phyloP scores from a whole-genome alignment of 2,888 invertebrate species.

The Opisthograptis luteolata region DNA sequence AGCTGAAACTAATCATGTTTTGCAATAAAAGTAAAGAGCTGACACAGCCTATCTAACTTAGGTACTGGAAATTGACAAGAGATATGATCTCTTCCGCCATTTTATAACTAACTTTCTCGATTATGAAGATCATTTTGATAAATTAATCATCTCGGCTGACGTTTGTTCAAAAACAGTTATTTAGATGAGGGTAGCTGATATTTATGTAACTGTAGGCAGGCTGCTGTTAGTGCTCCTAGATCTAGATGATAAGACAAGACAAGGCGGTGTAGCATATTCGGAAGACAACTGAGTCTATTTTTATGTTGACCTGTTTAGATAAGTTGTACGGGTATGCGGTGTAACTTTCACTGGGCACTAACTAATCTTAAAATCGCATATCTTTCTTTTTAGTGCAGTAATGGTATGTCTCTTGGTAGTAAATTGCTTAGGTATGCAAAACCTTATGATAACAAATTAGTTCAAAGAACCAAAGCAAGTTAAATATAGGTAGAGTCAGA shows the following conservation, averaged over 20 bases:
- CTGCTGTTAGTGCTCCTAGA: constrained; percentile 22
- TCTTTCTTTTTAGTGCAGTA: background rate
- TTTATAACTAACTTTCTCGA: constrained; percentile 25
- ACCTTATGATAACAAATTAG: too few relatives aligned
- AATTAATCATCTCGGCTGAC: constrained; percentile 34
- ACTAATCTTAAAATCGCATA: background rate
- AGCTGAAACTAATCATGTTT: too few relatives aligned
- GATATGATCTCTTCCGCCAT: constrained; percentile 3
- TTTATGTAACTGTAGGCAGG: constrained; percentile 14
- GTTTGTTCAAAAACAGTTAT: constrained; percentile 24
- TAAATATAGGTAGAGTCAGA: too few relatives aligned
- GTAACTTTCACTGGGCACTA: constrained; percentile 6
- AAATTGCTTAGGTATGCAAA: too few relatives aligned
- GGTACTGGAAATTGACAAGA: background rate
- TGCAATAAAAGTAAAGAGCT: background rate
- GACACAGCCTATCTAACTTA: background rate
- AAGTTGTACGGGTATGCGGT: background rate
- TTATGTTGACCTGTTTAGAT: constrained; percentile 14
- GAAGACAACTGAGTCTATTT: constrained; percentile 13
- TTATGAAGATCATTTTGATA: constrained; percentile 29
- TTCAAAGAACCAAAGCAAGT: too few relatives aligned
- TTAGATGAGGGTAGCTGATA: constrained; percentile 17
- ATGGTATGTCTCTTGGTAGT: too few relatives aligned
- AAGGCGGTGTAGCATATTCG: constrained; percentile 13
- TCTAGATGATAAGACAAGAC: constrained; percentile 25